Evolutionary conservation across 2,888 invertebrate genomes (phyloP), one percentile per base, ranked within the genome.

Genomic region (Caenorhabditis sp.): DNA sequence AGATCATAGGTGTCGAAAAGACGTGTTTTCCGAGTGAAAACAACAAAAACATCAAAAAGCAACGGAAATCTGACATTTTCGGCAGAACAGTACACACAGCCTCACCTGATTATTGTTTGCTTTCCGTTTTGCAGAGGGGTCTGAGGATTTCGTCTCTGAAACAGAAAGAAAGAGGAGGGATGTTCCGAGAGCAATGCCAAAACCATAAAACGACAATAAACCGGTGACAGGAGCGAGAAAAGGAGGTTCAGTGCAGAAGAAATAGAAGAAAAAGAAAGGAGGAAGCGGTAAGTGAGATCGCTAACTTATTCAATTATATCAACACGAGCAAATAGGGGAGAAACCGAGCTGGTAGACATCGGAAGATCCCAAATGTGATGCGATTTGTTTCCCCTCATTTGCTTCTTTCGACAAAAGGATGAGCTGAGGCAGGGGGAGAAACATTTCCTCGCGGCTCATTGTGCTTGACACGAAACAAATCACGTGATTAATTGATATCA

Each of bases 401-500:
- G n/a, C n/a, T n/a, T n/a, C n/a, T n/a, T n/a, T n/a, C 20, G 41
- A 43, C 43, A 43, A 43, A 22, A 15, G 43, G 43, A 43, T 4
- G 22, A 1, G 22, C 2, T n/a, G 11, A 24, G 24, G 45, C 20
- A 24, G 13, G 27, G 15, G 4, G 30, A 46, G 26, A 26, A 15
- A 48, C 26, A 48, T 48, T 27, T 17, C 26, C 8, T 17, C 17
- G 17, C n/a, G n/a, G n/a, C n/a, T n/a, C n/a, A n/a, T n/a, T n/a
- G 6, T 3, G 11, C 20, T 35, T 52, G 35, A 52, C 52, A 52
- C 11, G 35, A 52, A 52, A 52, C 52, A 52, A 52, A 52, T 52
- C 52, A 35, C 32, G 52, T 35, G 52, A 52, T 52, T 52, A 52
- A 52, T 52, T 52, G 52, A 4, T 22, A 17, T 50, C 52, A 52